These are phyloP conservation scores for Channa striata DNA, from an alignment of 2,797 vertebrate species.

Conservation along the genomic window DNA sequence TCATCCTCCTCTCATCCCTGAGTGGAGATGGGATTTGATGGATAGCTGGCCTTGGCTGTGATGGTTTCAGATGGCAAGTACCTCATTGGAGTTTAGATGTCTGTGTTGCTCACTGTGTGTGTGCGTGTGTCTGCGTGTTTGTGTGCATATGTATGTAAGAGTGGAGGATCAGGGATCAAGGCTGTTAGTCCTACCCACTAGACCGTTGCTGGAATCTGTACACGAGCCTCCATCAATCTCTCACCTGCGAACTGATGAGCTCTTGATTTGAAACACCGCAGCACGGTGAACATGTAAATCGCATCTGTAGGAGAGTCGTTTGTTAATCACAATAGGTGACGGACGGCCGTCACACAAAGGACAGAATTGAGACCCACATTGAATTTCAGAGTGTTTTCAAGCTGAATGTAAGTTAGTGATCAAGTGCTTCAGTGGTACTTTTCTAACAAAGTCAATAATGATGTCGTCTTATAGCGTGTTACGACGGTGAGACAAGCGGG, in stretches of 20 bases:
- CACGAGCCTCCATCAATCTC: slow-evolving; percentile 48
- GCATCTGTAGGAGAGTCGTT: not conserved
- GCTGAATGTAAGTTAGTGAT: slow-evolving; percentile 42
- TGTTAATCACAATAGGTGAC: slow-evolving; percentile 16
- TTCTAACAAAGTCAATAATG: slow-evolving; percentile 22
- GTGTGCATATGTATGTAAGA: slow-evolving; percentile 26
- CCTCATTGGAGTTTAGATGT: slow-evolving; percentile 63
- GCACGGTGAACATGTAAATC: not conserved
- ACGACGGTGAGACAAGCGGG: not conserved
- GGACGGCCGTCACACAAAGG: slow-evolving; percentile 16
- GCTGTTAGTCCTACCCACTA: slow-evolving; percentile 53
- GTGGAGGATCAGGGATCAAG: slow-evolving; percentile 53
- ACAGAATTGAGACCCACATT: slow-evolving; percentile 33
- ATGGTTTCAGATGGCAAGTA: slow-evolving; percentile 71
- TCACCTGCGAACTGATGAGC: slow-evolving; percentile 35
- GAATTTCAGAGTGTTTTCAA: slow-evolving; percentile 44
- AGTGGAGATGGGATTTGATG: slow-evolving; percentile 72
- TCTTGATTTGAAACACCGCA: slow-evolving; percentile 30
- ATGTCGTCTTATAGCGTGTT: slow-evolving; percentile 1
- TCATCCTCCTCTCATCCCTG: slow-evolving; percentile 56
- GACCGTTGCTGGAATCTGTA: slow-evolving; percentile 59
- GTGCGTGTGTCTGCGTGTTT: slow-evolving; percentile 36
- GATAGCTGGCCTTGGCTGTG: slow-evolving; percentile 72
- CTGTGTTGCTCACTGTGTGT: slow-evolving; percentile 50
- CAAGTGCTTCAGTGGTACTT: slow-evolving; percentile 37